Base-by-base conservation (phyloP, 2,888 invertebrate species). In the Drosophila ustulata region DNA sequence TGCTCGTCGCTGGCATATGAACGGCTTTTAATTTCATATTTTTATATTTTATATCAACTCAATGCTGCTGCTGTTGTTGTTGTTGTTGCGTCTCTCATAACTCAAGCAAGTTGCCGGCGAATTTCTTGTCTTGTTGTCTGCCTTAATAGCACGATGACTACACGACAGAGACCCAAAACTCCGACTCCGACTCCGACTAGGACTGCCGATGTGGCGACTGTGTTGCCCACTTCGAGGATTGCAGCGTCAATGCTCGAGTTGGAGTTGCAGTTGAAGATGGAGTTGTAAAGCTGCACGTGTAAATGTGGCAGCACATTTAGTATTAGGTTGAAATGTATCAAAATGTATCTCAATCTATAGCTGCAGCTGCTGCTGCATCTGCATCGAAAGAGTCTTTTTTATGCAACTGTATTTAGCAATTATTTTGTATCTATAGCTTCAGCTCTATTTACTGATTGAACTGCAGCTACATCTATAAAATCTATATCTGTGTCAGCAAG, bases 71-170 rank as follows among this genome's bases (percentile, higher is more conserved):
- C 7, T 23, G 3, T 13, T 61, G 13, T 50, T 53, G 9, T 9
- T 46, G 55, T 53, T 46, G 28, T 52, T 58, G 56, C 30, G 34
- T 28, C 13, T 49, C 58, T 69, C 69, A 59, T 65, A 69, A 69
- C 65, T 59, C 53, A 58, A 64, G 41, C 50, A 46, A 43, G 67
- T 56, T 62, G 63, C 50, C 73, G 74, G 69, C 74, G 37, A 57
- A 57, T 62, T 65, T 74, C 65, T 74, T 73, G 73, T 47, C 47
- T 57, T 47, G 47, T 47, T 68, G 68, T 53, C 76, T 68, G 85
- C 85, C 82, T 57, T 83, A 85, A 83, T 83, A 83, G 82, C 80
- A 85, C 78, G 83, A 82, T 84, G 83, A 83, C 83, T 85, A 66
- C 74, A 80, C 83, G 70, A 78, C 37, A 78, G 71, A 49, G 71